Evolutionary conservation across 1,140 invertebrate genomes (phyloP), one percentile per base, ranked within the genome.

Genomic region (Heliconius congener): DNA sequence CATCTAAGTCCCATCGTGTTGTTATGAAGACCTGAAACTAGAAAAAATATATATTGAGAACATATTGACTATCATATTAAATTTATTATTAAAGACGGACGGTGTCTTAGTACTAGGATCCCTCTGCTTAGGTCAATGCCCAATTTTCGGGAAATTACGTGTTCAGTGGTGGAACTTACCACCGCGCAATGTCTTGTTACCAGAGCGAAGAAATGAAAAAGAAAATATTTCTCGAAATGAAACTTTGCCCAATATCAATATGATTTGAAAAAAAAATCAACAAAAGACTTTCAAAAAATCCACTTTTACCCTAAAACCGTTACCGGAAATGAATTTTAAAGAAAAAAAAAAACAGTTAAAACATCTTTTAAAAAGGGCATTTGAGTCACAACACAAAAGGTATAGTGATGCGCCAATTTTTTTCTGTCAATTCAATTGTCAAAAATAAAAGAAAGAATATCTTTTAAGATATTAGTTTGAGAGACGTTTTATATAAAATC

Each of bases 281-380:
- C 5, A 66, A 30, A 66, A 30, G 60, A 46, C 8, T 66, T 66
- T 13, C 13, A 66, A 66, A 30, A 66, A 30, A 4, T 66, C 11
- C 27, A 66, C 13, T 27, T 66, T 23, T 66, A 66, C 60, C 60
- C 60, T 23, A 30, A 66, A 66, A 66, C 60, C 60, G 60, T 66
- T 66, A 66, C 23, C 60, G 60, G 60, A 66, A 66, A 27, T 30
- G 0, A n/a, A 57, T 52, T 19, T 52, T 52, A 19, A 18, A 18
- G 50, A 0, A 52, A 52, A 52, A 52, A 52, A 52, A 19, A 46
- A 46, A 13, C 18, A 52, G 18, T 52, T 50, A 30, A 30, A 66
- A 66, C 23, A 30, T 66, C 57, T 23, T 11, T 66, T 27, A 11
- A 13, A 27, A 66, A 23, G 23, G 9, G n/a, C 8, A 30, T 27